Evolutionary conservation across 1,140 invertebrate genomes (phyloP).

Genomic region (Dermatophagoides farinae): DNA sequence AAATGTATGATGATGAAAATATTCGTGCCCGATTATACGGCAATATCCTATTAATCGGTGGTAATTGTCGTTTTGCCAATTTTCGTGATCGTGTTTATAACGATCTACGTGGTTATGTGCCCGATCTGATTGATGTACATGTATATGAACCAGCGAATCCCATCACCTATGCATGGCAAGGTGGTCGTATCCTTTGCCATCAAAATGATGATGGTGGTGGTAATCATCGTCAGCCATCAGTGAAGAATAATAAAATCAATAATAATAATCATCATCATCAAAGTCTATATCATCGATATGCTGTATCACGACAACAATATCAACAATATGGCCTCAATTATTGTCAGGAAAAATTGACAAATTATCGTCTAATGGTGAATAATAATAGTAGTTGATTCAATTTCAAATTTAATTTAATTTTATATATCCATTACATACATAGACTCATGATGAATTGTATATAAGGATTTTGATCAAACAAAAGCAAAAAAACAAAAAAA

Average conservation of each 20-base stretch:
- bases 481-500: too few species aligned
- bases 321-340: slow-evolving; percentile 48
- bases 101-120: slow-evolving; percentile 54
- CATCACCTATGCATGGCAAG: slow-evolving; percentile 64
- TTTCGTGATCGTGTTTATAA: slow-evolving; percentile 51
- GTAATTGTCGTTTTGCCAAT: slow-evolving; percentile 47
- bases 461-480: too few species aligned
- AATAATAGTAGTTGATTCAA: too few species aligned
- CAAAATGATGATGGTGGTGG: slow-evolving; percentile 31
- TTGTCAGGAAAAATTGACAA: slow-evolving; percentile 20
- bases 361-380: background rate
- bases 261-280: background rate
- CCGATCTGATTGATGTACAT: slow-evolving; percentile 49
- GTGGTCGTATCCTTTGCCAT: slow-evolving; percentile 49
- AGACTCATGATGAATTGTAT: too few species aligned
- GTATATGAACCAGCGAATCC: slow-evolving; percentile 46
- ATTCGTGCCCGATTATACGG: slow-evolving; percentile 55
- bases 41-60: slow-evolving; percentile 83
- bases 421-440: too few species aligned
- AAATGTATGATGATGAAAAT: slow-evolving; percentile 27
- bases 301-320: slow-evolving; percentile 59
- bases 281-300: background rate
- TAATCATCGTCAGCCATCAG: background rate
- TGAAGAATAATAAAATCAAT: background rate
- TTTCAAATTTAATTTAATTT: too few species aligned